These are phyloP conservation scores for Xenentodon cancila DNA, from an alignment of 2,797 vertebrate genomes.

Conservation along the genomic window DNA sequence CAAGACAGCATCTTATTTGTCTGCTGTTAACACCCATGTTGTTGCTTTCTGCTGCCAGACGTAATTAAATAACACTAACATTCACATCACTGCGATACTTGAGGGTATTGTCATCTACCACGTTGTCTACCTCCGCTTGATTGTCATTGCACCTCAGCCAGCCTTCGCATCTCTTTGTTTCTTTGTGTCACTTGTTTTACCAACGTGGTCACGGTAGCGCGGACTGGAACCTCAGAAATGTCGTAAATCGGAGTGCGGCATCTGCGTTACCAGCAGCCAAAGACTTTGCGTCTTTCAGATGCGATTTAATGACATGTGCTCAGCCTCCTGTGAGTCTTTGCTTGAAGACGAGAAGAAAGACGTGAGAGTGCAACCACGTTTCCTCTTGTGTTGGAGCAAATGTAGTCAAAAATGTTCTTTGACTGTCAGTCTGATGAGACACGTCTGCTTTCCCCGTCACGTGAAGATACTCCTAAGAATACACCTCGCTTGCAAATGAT, in stretches of 20 bases:
- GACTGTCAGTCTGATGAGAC: background rate
- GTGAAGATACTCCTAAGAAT: constrained; percentile 9
- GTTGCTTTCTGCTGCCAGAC: constrained; percentile 2
- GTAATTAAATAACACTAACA: constrained; percentile 1
- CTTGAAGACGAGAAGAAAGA: background rate
- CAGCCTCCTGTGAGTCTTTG: too few relatives aligned
- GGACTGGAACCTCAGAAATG: constrained; percentile 1
- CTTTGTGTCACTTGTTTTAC: constrained; percentile 8
- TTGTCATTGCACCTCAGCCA: constrained; percentile 23
- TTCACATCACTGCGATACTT: background rate
- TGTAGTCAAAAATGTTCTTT: background rate
- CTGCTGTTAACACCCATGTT: background rate
- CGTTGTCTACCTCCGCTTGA: constrained; percentile 12
- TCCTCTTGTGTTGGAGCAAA: background rate
- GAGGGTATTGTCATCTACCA: constrained; percentile 15
- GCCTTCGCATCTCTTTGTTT: constrained; percentile 8
- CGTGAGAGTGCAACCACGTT: background rate
- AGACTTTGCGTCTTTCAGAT: background rate
- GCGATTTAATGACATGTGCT: background rate
- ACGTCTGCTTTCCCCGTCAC: background rate
- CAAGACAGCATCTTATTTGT: constrained; percentile 1
- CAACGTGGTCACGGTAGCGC: background rate
- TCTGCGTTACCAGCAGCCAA: background rate
- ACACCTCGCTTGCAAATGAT: background rate
- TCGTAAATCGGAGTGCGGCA: background rate